A percentile compares a stretch with the other conserved stretches of the same genome.
These are phyloP conservation scores for Cephalopachus bancanus DNA, from an alignment of 2,797 vertebrate species.

Conservation along the genomic window DNA sequence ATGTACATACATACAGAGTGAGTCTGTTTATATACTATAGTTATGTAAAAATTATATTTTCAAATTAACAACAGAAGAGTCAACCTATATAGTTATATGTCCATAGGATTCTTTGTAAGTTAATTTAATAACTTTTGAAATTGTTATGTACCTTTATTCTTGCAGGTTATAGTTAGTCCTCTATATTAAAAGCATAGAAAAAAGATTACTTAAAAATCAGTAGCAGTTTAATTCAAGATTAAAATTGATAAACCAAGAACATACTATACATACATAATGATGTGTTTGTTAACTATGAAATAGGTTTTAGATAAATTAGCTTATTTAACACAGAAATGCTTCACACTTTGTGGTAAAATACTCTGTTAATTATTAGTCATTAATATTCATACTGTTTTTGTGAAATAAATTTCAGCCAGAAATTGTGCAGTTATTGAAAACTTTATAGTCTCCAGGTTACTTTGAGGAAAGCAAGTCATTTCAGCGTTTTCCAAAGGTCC, in stretches of 20 bases:
- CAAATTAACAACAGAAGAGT: slow-evolving; percentile 39
- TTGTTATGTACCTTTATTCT: slow-evolving; percentile 50
- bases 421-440: slow-evolving; percentile 58
- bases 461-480: slow-evolving; percentile 26
- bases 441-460: slow-evolving; percentile 12
- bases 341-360: slow-evolving; percentile 66
- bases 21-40: background rate
- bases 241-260: slow-evolving; percentile 65
- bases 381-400: slow-evolving; percentile 59
- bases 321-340: slow-evolving; percentile 57
- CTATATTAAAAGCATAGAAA: slow-evolving; percentile 35
- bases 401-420: slow-evolving; percentile 65
- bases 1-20: background rate
- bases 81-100: background rate
- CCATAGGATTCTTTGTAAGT: slow-evolving; percentile 4
- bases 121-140: slow-evolving; percentile 68
- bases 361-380: slow-evolving; percentile 53
- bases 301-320: slow-evolving; percentile 73
- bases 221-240: slow-evolving; percentile 65
- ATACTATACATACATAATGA: slow-evolving; percentile 48
- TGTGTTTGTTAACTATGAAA: slow-evolving; percentile 64
- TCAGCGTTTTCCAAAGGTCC: background rate
- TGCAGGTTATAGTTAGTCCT: slow-evolving; percentile 54
- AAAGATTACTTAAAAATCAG: slow-evolving; percentile 15
- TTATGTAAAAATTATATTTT: slow-evolving; percentile 61